Percentiles rank a stretch among this genome's conserved stretches.
These are phyloP conservation scores for Thaleichthys pacificus DNA, from an alignment of 2,797 vertebrate species.

Conservation along the genomic window DNA sequence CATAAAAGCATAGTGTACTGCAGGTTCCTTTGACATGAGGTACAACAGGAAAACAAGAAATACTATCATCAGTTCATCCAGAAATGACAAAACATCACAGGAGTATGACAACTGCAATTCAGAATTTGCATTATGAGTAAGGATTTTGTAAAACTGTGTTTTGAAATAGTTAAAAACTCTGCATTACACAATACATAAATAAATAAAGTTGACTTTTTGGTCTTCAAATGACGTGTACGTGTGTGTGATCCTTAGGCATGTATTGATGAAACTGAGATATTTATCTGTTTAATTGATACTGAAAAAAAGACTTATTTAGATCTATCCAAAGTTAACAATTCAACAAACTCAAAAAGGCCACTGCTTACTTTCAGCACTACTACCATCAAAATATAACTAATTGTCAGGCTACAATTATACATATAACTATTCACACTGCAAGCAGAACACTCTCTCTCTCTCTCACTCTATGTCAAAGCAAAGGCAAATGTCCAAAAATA, in stretches of 20 bases:
- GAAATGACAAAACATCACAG: conserved; percentile 15
- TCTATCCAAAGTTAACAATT: conserved; percentile 9
- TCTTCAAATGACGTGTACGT: conserved; percentile 21
- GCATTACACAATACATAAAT: conserved; percentile 64
- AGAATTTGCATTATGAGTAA: conserved; percentile 21
- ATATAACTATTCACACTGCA: neutral
- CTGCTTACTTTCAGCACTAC: conserved; percentile 7
- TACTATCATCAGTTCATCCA: conserved; percentile 36
- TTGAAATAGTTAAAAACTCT: conserved; percentile 28
- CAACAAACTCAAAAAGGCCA: conserved; percentile 2
- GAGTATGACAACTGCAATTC: conserved; percentile 7
- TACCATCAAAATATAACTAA: neutral
- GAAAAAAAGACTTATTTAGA: conserved; percentile 17
- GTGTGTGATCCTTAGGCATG: neutral
- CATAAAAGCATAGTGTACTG: conserved; percentile 46
- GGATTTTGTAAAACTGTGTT: conserved; percentile 37
- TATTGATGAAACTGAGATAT: neutral
- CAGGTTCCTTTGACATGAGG: conserved; percentile 53
- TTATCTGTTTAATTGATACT: conserved; percentile 7
- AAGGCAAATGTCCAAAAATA: neutral
- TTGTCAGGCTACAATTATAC: neutral
- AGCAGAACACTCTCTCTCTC: neutral
- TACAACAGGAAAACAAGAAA: conserved; percentile 47
- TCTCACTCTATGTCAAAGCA: too few relatives aligned
- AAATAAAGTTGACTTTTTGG: conserved; percentile 57